A percentile compares a stretch with the other conserved stretches of the same genome.
These are phyloP conservation scores for Drosophila ochracea DNA, from an alignment of 2,888 invertebrate genomes.

Conservation along the genomic window DNA sequence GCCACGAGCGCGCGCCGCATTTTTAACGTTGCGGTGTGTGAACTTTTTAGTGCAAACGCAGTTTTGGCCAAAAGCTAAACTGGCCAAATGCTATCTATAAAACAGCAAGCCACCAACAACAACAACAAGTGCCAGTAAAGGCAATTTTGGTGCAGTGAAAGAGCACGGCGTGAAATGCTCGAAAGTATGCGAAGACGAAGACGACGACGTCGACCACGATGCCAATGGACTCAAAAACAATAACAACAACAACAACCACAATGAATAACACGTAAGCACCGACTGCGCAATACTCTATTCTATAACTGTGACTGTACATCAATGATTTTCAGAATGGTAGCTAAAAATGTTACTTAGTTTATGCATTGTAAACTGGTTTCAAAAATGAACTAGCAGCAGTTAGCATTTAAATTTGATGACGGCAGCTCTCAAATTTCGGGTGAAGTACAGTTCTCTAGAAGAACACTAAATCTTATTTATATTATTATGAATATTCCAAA, in stretches of 20 bases:
- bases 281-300: constrained; percentile 1
- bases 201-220: constrained; percentile 10
- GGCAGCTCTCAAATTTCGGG: background rate
- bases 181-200: constrained; percentile 49
- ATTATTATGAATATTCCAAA: background rate
- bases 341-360: background rate
- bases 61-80: constrained; percentile 31
- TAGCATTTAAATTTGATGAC: background rate
- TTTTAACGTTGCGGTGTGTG: constrained; percentile 52
- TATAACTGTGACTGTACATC: background rate
- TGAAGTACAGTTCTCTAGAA: background rate
- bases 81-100: constrained; percentile 56
- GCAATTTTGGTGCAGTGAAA: constrained; percentile 56
- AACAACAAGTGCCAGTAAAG: constrained; percentile 35
- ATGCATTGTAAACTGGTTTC: background rate
- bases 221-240: constrained; percentile 33
- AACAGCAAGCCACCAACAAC: constrained; percentile 36
- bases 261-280: background rate
- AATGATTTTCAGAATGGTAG: background rate
- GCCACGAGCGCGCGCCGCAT: constrained; percentile 19
- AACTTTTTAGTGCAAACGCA: constrained; percentile 55
- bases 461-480: background rate
- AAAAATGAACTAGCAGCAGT: background rate
- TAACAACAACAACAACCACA: constrained; percentile 13
- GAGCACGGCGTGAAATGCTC: constrained; percentile 66